Evolutionary conservation across 2,113 vertebrate genomes (phyloP), one percentile per base, ranked within the genome.

Genomic region (Cyprinodon brontotheroides): DNA sequence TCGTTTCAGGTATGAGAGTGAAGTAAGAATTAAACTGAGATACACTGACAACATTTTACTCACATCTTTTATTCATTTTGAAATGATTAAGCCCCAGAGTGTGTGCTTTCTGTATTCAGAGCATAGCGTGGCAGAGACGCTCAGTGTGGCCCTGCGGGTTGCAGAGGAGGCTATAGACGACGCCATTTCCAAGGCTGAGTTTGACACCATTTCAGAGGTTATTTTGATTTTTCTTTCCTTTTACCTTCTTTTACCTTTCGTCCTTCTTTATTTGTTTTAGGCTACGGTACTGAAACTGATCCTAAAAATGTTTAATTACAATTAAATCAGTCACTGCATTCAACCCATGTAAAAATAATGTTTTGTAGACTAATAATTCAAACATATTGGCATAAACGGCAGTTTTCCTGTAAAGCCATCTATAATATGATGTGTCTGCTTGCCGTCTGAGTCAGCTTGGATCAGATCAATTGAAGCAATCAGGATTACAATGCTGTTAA

Each of bases 161-260:
- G 97, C 97, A 62, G 96, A 98, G 86, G 98, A 99, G 79, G 96
- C 97, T 80, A 93, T 99, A 50, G 97, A 99, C 80, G 98, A 99
- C 87, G 98, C 97, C 17, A 98, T 99, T 86, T 94, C 94, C 75
- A 97, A 96, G 84, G 97, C 97, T 59, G 96, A 97, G 78, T 92
- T 93, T 38, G 93, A 94, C 65, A 89, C 92, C 68, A 93, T 95
- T 88, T 95, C 91, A 81, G 93, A 97, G 96, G 97, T 99, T 94
- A 59, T 68, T 80, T 1, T n/a, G 59, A 4, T 36, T 68, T 8
- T 29, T 37, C 50, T 45, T 17, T 65, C 10, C 43, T 63, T 43
- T 53, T 4, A 69, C 67, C 29, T 29, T 29, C 29, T 29, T 29
- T 29, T 29, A 29, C 29, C 29, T 29, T 29, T 29, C 29, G 29